Conservation (phyloP, 2,797 vertebrate genomes). For the Pseudochirops corinnae region DNA sequence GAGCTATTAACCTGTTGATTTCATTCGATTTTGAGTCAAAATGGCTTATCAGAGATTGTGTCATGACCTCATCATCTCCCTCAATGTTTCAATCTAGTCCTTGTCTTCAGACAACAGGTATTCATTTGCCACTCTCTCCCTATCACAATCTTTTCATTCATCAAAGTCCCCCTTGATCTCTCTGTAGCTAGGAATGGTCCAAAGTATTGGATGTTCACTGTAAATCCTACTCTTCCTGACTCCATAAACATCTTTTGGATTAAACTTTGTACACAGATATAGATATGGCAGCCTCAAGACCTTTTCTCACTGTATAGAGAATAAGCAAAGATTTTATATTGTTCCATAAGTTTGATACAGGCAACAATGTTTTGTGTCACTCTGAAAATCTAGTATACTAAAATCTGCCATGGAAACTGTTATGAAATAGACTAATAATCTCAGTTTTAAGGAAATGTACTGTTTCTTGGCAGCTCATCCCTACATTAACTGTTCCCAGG, state of each 20-base stretch:
- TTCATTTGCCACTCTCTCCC: constrained; percentile 40
- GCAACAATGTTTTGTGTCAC: not conserved
- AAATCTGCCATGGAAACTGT: constrained; percentile 25
- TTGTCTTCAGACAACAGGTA: constrained; percentile 57
- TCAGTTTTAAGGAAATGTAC: not conserved
- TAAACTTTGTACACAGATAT: not conserved
- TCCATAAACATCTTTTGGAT: not conserved
- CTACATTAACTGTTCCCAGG: not conserved
- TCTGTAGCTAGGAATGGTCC: not conserved
- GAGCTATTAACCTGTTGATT: constrained; percentile 64
- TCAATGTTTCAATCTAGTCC: constrained; percentile 70
- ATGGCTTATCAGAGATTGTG: constrained; percentile 61
- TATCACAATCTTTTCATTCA: constrained; percentile 57
- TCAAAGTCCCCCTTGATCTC: not conserved
- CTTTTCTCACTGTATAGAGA: constrained; percentile 1
- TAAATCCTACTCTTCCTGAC: not conserved
- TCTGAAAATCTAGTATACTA: not conserved
- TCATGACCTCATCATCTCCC: constrained; percentile 72
- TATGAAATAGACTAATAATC: not conserved
- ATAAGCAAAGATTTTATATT: constrained; percentile 23
- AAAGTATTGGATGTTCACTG: not conserved
- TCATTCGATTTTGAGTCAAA: constrained; percentile 67
- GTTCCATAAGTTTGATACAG: not conserved
- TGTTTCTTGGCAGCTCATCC: not conserved
- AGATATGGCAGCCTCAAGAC: not conserved